phyloP scores from a whole-genome alignment of 2,888 invertebrate species.

The Conchocele bisecta region DNA sequence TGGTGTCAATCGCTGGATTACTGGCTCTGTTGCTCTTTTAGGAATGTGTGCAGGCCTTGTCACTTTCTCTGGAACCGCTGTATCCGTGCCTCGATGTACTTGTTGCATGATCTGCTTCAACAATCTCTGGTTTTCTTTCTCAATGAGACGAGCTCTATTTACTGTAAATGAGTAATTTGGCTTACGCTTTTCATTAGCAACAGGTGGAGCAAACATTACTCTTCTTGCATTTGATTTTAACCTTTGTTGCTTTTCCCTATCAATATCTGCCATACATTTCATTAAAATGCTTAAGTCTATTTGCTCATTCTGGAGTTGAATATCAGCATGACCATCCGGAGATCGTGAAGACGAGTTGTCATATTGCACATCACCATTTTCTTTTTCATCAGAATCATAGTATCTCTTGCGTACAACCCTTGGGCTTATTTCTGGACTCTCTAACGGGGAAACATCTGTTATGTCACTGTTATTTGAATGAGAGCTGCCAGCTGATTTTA shows the following conservation, averaged over 20 bases:
- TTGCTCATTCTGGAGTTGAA: conserved; percentile 58
- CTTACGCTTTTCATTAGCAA: conserved; percentile 52
- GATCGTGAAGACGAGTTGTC: conserved; percentile 71
- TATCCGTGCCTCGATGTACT: conserved; percentile 44
- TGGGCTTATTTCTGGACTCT: conserved; percentile 68
- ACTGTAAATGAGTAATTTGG: conserved; percentile 72
- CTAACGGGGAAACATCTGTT: conserved; percentile 78
- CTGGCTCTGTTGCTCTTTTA: conserved; percentile 40
- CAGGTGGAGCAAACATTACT: conserved; percentile 74
- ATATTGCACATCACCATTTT: conserved; percentile 64
- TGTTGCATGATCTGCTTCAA: conserved; percentile 74
- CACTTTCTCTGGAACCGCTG: conserved; percentile 18
- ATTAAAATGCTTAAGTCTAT: conserved; percentile 75
- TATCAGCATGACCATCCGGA: conserved; percentile 35
- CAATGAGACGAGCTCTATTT: conserved; percentile 72
- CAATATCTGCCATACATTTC: conserved; percentile 77
- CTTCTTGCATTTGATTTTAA: conserved; percentile 69
- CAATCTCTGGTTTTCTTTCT: conserved; percentile 78
- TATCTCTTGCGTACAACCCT: conserved; percentile 31
- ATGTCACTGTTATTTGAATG: conserved; percentile 78
- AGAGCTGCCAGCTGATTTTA: conserved; percentile 53
- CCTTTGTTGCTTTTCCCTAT: conserved; percentile 70
- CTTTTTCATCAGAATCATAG: conserved; percentile 40
- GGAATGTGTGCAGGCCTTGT: conserved; percentile 79
- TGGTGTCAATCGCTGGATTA: conserved; percentile 65